Evolutionary conservation across 2,888 invertebrate genomes (phyloP).

Genomic region (Ditula angustiorana): DNA sequence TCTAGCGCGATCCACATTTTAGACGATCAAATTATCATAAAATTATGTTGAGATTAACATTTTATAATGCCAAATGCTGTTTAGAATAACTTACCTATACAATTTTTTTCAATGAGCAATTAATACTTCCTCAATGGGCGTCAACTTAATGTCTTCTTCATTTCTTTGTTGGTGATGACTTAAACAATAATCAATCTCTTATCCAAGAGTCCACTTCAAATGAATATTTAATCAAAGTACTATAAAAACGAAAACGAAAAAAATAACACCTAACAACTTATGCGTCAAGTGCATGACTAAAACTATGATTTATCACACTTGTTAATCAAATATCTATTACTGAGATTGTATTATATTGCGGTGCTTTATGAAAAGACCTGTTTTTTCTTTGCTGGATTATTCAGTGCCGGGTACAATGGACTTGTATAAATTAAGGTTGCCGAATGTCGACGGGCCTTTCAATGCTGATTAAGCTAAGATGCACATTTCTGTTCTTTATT

Average conservation of each 20-base stretch:
- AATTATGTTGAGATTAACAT: constrained; percentile 1
- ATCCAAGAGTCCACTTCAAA: constrained; percentile 21
- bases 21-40: constrained; percentile 21
- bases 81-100: not conserved
- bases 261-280: constrained; percentile 49
- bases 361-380: constrained; percentile 54
- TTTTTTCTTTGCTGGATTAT: constrained; percentile 25
- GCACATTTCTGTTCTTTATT: constrained; percentile 9
- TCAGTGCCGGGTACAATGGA: constrained; percentile 10
- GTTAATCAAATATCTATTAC: constrained; percentile 73
- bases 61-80: not conserved
- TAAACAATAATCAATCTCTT: constrained; percentile 29
- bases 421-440: constrained; percentile 20
- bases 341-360: constrained; percentile 60
- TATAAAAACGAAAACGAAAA: constrained; percentile 54
- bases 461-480: constrained; percentile 7
- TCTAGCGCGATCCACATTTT: not conserved
- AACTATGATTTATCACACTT: constrained; percentile 68
- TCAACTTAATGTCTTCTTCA: constrained; percentile 9
- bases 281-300: constrained; percentile 42
- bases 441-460: constrained; percentile 9
- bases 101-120: constrained; percentile 1
- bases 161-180: constrained; percentile 11
- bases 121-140: constrained; percentile 13
- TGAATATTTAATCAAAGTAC: constrained; percentile 54